Base-by-base conservation (phyloP, 2,888 invertebrate species). In the Melipona bicolor region DNA sequence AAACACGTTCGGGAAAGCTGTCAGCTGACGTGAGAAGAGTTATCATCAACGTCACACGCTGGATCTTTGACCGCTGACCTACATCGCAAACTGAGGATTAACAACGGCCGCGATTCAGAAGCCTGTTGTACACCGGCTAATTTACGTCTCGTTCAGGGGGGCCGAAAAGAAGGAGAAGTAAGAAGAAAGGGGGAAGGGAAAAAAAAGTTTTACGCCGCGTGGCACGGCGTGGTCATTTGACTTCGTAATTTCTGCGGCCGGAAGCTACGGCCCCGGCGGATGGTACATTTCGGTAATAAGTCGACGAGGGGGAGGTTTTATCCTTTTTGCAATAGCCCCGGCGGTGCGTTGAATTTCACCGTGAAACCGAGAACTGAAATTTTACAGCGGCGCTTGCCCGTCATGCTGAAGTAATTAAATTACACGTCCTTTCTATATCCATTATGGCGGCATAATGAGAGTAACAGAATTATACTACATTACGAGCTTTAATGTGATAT, bases 121-220 rank as follows among this genome's bases (percentile, higher is more conserved):
- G 85, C 83, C 87, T 75, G 83, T 87, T 87, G n/a, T n/a, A 83
- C 73, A 78, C 83, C 27, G 27, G 83, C 72, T 83, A 83, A 86
- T 85, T 85, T 81, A 64, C 74, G 81, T 82, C 56, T 59, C 73
- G 64, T 70, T 76, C 62, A 54, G 24, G 50, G 50, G 4, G 15
- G 3, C 6, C 15, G 61, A 5, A 1, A 52, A 32, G 62, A 17
- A 9, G 24, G 1, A 62, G 24, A 11, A 11, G 43, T 9, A 2
- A 9, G 9, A 43, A 11, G 4, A 24, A 21, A 24, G 5, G 2
- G 15, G 6, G 13, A 43, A n/a, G n/a, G 24, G 52, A 27, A 67
- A 67, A 69, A 61, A 62, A 4, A 67, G 4, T 59, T 59, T 50
- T 17, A 52, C 61, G 32, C 71, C 74, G 21, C n/a, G n/a, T n/a